phyloP scores from a whole-genome alignment of 2,113 vertebrate species.

The Hyaena hyaena region DNA sequence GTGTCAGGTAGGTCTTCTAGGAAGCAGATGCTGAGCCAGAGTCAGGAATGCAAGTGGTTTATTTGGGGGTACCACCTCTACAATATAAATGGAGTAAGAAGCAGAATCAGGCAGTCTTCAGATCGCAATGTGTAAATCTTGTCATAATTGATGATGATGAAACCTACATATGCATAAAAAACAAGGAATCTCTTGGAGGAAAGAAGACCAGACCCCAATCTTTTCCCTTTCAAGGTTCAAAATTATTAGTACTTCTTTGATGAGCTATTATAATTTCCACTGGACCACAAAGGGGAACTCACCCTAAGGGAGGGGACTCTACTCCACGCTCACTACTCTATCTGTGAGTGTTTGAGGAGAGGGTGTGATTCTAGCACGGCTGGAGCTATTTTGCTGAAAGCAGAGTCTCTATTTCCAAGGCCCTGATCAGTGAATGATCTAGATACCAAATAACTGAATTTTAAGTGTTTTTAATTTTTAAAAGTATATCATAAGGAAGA shows the following conservation, averaged over 20 bases:
- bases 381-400: not conserved
- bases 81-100: not conserved
- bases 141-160: not conserved
- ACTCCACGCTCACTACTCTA: not conserved
- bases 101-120: not conserved
- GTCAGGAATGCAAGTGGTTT: not conserved
- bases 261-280: not conserved
- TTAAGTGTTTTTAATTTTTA: not conserved
- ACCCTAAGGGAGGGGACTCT: not conserved
- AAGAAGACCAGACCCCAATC: not conserved
- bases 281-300: not conserved
- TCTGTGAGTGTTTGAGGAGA: not conserved
- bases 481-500: not conserved
- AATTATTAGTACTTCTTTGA: slow-evolving; percentile 7
- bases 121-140: not conserved
- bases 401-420: not conserved
- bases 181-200: not conserved
- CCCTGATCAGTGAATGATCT: not conserved
- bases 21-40: not conserved
- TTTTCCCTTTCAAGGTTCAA: not conserved
- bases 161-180: not conserved
- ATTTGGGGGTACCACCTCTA: not conserved
- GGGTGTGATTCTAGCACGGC: too few species aligned
- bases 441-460: not conserved
- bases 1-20: not conserved